Conservation (phyloP, 2,113 vertebrate species). For the Pomatostomus ruficeps region DNA sequence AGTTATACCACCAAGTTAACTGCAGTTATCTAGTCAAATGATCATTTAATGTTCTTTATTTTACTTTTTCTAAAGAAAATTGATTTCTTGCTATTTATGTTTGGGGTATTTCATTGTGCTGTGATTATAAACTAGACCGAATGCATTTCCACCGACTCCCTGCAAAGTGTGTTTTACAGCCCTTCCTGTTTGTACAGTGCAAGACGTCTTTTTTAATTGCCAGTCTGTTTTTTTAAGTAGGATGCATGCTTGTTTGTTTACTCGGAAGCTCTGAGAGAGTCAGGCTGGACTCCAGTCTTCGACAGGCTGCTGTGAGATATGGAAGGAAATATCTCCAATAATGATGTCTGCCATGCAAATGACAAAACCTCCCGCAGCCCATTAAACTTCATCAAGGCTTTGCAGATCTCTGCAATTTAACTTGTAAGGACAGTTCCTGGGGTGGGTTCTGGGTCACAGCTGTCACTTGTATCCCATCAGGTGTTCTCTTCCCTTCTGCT, state of each 20-base stretch:
- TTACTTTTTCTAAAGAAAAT: slow-evolving; percentile 65
- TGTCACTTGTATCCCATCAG: not conserved
- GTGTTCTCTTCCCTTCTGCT: not conserved
- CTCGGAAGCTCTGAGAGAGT: not conserved
- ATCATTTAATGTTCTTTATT: slow-evolving; percentile 70
- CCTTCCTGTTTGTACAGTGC: slow-evolving; percentile 5
- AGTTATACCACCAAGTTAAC: slow-evolving; percentile 54
- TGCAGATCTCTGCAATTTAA: not conserved
- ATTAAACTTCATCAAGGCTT: not conserved
- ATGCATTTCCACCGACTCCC: slow-evolving; percentile 24
- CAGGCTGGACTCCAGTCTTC: not conserved
- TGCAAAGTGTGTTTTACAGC: slow-evolving; percentile 36
- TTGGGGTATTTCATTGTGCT: slow-evolving; percentile 55
- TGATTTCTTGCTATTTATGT: slow-evolving; percentile 68
- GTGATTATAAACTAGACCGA: slow-evolving; percentile 62
- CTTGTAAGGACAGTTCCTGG: not conserved
- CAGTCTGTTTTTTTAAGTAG: not conserved
- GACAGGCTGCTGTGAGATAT: not conserved
- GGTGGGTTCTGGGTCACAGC: not conserved
- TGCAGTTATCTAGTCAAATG: slow-evolving; percentile 67
- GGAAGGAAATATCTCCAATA: not conserved
- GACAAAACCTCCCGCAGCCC: not conserved
- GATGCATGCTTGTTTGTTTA: slow-evolving; percentile 44
- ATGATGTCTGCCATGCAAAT: not conserved
- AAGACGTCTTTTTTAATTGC: slow-evolving; percentile 44